A percentile compares a stretch with the other conserved stretches of the same genome.
phyloP scores from a whole-genome alignment of 53 echinoderm and acorn worm genomes.

The Hippasteria phrygiana region DNA sequence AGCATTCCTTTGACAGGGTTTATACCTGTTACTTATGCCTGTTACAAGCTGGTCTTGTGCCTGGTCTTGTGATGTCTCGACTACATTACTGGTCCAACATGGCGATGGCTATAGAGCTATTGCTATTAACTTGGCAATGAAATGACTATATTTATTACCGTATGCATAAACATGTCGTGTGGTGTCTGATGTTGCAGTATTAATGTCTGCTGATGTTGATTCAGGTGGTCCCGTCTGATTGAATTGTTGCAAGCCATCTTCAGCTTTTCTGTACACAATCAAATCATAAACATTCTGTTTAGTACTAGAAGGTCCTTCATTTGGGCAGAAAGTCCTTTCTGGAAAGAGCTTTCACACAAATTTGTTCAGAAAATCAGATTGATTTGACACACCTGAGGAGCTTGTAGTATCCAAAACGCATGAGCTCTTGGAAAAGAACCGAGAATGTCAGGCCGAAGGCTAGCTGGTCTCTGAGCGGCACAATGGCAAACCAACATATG shows the following conservation, averaged over 20 bases:
- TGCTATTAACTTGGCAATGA: not conserved
- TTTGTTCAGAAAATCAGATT: not conserved
- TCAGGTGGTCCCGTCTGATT: constrained; percentile 65
- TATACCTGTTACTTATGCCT: too few relatives aligned
- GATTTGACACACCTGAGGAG: constrained; percentile 77
- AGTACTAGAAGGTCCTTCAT: not conserved
- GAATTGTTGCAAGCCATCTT: constrained; percentile 93
- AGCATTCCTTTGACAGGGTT: too few relatives aligned
- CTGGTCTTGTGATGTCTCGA: too few relatives aligned
- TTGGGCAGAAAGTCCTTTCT: not conserved
- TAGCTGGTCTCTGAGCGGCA: constrained; percentile 74
- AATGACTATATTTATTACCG: constrained; percentile 53
- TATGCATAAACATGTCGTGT: constrained; percentile 86
- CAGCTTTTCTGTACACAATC: constrained; percentile 82
- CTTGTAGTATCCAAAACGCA: constrained; percentile 80
- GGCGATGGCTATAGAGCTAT: too few relatives aligned
- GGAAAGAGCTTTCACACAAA: not conserved
- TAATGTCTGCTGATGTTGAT: constrained; percentile 11
- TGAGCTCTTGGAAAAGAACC: constrained; percentile 89
- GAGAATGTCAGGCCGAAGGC: constrained; percentile 95
- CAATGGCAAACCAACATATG: constrained; percentile 84
- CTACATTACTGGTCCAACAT: too few relatives aligned
- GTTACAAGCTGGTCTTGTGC: too few relatives aligned
- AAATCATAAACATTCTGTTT: not conserved
- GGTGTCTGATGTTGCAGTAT: constrained; percentile 67